Conservation (phyloP, 1,140 invertebrate genomes). For the Drosophila subobscura region DNA sequence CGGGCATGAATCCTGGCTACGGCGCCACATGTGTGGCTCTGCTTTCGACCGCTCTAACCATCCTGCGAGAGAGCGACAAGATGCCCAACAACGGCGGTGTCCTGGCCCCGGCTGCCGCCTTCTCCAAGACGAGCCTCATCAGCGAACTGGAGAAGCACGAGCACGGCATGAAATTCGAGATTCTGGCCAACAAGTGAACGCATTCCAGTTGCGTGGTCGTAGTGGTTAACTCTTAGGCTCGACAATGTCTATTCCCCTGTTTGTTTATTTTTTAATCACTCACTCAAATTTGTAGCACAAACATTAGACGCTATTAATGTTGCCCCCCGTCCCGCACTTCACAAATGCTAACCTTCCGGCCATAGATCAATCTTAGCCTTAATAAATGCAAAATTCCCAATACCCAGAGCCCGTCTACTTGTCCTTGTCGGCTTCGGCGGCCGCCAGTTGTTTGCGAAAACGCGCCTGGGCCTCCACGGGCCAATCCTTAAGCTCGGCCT, state of each 20-base stretch:
- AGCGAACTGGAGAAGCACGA: constrained; percentile 78
- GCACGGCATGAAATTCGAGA: constrained; percentile 83
- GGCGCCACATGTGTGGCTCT: constrained; percentile 90
- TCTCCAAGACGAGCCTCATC: constrained; percentile 79
- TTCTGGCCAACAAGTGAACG: constrained; percentile 74
- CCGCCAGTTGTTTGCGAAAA: constrained; percentile 80
- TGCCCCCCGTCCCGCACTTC: too few species aligned
- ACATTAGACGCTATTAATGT: too few species aligned
- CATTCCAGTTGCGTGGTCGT: background rate
- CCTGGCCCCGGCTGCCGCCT: constrained; percentile 82
- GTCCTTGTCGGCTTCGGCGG: constrained; percentile 5
- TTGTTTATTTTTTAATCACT: constrained; percentile 7
- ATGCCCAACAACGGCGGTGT: constrained; percentile 88
- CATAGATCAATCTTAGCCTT: too few species aligned
- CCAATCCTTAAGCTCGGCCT: constrained; percentile 86
- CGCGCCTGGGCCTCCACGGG: constrained; percentile 86
- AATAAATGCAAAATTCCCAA: too few species aligned
- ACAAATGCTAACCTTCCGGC: too few species aligned
- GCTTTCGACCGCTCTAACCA: constrained; percentile 89
- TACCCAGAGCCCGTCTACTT: too few species aligned
- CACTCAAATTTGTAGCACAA: constrained; percentile 2
- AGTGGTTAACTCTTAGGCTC: background rate
- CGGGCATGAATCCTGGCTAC: constrained; percentile 92
- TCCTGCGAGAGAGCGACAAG: constrained; percentile 90
- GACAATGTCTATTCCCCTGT: background rate